These are phyloP conservation scores for Congeria kusceri DNA, from an alignment of 2,888 invertebrate species.

Conservation along the genomic window DNA sequence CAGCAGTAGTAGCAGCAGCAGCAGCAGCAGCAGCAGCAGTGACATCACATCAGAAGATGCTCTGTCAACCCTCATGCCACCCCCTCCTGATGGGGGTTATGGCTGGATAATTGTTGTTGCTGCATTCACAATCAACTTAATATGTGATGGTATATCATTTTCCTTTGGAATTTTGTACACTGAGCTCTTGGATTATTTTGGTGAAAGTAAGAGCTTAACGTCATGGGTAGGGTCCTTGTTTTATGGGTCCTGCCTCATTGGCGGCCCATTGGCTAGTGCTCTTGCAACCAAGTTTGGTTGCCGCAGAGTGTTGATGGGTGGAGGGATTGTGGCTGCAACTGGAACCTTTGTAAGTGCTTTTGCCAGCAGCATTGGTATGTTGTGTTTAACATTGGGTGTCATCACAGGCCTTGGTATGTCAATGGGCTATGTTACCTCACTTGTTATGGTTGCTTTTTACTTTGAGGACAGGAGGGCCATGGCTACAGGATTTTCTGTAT, in stretches of 20 bases:
- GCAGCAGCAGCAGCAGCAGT: constrained; percentile 59
- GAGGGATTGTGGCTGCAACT: constrained; percentile 80
- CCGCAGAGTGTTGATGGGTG: constrained; percentile 80
- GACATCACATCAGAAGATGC: constrained; percentile 59
- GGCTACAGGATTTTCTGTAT: constrained; percentile 84
- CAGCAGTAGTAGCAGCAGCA: constrained; percentile 29
- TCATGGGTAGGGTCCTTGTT: constrained; percentile 96
- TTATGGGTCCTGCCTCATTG: constrained; percentile 94
- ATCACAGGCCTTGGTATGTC: constrained; percentile 84
- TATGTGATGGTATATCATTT: constrained; percentile 96
- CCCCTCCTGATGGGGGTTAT: constrained; percentile 93
- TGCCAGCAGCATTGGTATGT: constrained; percentile 77
- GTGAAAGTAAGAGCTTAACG: constrained; percentile 93
- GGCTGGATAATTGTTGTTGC: constrained; percentile 97
- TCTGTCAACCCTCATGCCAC: constrained; percentile 67
- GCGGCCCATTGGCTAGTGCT: constrained; percentile 84
- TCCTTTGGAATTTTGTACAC: constrained; percentile 96
- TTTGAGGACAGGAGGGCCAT: constrained; percentile 84
- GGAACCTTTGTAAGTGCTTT: constrained; percentile 82
- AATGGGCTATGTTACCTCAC: constrained; percentile 84
- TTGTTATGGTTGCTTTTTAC: constrained; percentile 85
- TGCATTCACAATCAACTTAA: constrained; percentile 94
- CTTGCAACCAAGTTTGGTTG: constrained; percentile 84
- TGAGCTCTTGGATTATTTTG: constrained; percentile 94
- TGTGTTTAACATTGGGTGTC: constrained; percentile 84